phyloP scores from a whole-genome alignment of 2,113 vertebrate species.

The Callionymus lyra region DNA sequence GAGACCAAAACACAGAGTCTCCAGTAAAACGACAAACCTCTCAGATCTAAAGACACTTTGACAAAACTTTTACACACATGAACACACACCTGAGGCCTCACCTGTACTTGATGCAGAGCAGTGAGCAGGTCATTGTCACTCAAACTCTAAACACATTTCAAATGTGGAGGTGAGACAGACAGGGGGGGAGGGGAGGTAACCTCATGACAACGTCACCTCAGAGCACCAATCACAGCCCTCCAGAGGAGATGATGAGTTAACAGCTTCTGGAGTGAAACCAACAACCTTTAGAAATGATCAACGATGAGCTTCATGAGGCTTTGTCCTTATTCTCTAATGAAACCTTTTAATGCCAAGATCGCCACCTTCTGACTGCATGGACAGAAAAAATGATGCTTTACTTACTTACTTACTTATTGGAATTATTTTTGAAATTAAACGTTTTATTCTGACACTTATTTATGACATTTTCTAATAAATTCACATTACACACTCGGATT shows the following conservation, averaged over 20 bases:
- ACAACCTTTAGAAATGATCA: too few species aligned
- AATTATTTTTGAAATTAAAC: too few species aligned
- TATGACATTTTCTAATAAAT: too few species aligned
- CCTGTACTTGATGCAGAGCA: conserved; percentile 69
- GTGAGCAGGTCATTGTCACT: conserved; percentile 66
- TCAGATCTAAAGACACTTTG: conserved; percentile 31
- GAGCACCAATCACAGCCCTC: conserved; percentile 43
- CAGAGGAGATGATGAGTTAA: conserved; percentile 15
- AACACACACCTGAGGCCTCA: conserved; percentile 37
- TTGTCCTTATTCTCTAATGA: too few species aligned
- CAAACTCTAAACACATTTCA: conserved; percentile 28
- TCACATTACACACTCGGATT: too few species aligned
- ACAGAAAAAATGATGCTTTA: too few species aligned
- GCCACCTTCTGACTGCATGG: too few species aligned
- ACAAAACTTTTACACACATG: conserved; percentile 13
- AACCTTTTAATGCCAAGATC: too few species aligned
- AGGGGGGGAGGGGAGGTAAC: conserved; percentile 8
- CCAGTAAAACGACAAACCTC: conserved; percentile 46
- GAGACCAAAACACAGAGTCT: conserved; percentile 12
- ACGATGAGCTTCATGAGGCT: too few species aligned
- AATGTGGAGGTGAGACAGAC: conserved; percentile 6
- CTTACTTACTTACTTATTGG: too few species aligned
- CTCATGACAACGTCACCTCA: conserved; percentile 38
- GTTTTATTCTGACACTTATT: too few species aligned
- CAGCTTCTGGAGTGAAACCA: too few species aligned